Evolutionary conservation across 1,140 invertebrate species (phyloP), one percentile per base, ranked within the genome.

Genomic region (Spodoptera frugiperda): DNA sequence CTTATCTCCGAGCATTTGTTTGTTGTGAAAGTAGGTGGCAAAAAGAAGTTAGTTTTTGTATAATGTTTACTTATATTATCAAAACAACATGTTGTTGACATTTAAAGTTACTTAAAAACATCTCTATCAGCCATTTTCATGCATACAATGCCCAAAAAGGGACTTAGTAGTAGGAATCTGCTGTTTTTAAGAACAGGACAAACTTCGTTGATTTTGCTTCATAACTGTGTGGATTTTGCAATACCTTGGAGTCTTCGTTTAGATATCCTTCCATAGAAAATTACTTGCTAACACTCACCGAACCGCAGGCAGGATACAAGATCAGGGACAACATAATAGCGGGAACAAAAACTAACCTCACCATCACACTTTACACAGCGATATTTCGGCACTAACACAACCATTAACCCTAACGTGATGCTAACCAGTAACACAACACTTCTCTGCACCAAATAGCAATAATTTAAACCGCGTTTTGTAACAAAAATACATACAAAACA

Each of bases 331-430:
- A 49, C 61, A 80, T 82, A 88, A 91, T 84, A 92, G 91, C 91
- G 91, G 91, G 90, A 93, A 91, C 87, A 80, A 88, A 91, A 92
- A 92, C 90, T 93, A 93, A 93, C 91, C 91, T 93, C 86, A 89
- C 81, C 81, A 84, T 83, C 71, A 82, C 82, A 89, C 79, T 82
- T 81, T 82, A 92, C 85, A 80, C 51, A 57, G 44, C 63, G 61
- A 79, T 78, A 81, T 63, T 82, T 79, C 72, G 78, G 53, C 17
- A 55, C 76, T 49, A 80, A 77, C 76, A 82, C 73, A 25, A 79
- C 59, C 76, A 49, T 44, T 46, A 65, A 51, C 30, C 59, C 53
- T 39, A 51, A 30, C 19, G 44, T 19, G 11, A 11, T 14, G n/a
- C 53, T 15, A 55, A 71, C 63, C 67, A 68, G 72, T 30, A 77